Conservation (phyloP, 2,797 vertebrate species). For the Spheniscus humboldti region DNA sequence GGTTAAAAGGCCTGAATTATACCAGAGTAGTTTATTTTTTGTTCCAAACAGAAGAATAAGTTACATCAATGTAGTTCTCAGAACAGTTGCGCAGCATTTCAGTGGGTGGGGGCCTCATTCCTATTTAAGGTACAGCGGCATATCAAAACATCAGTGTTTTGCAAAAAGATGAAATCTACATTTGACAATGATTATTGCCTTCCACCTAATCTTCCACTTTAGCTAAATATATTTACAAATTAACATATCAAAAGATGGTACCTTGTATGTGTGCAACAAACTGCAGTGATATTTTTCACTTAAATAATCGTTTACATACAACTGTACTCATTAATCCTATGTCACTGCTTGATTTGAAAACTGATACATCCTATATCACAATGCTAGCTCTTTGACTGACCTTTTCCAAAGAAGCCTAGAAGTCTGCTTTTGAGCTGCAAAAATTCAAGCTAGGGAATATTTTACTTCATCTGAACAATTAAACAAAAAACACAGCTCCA, state of each 20-base stretch:
- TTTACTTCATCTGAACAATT: neutral
- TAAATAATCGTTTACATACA: neutral
- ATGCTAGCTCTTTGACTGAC: neutral
- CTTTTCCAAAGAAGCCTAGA: neutral
- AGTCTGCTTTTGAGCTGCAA: neutral
- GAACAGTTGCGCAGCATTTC: neutral
- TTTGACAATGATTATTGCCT: neutral
- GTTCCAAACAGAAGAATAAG: neutral
- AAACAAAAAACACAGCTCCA: neutral
- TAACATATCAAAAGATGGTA: neutral
- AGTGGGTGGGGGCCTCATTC: neutral
- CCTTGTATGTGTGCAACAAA: neutral
- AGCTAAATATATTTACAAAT: neutral
- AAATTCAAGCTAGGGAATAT: neutral
- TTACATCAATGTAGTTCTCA: neutral
- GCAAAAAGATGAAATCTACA: neutral
- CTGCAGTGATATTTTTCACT: neutral
- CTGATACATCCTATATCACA: neutral
- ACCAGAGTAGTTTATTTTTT: neutral
- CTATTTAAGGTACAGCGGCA: neutral
- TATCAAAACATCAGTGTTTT: neutral
- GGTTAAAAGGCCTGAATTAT: neutral
- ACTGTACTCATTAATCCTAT: neutral
- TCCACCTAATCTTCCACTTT: neutral
- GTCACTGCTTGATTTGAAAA: neutral